Evolutionary conservation across 2,113 vertebrate species (phyloP).

Genomic region (Marcusenius ussheri): DNA sequence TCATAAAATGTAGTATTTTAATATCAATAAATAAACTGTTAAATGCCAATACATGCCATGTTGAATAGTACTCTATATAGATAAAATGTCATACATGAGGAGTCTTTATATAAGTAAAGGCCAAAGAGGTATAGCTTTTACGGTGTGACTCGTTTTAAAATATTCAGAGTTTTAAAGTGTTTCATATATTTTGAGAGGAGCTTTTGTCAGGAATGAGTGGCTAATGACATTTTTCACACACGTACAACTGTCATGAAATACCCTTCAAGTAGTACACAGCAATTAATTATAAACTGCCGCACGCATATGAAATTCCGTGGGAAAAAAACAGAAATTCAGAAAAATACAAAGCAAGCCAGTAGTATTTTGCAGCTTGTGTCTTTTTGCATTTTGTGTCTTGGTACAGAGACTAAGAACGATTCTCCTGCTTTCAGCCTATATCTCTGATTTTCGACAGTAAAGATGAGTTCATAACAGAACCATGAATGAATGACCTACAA

Average conservation of each 20-base stretch:
- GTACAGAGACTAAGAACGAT: background rate
- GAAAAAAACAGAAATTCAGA: background rate
- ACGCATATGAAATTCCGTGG: background rate
- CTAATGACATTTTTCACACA: background rate
- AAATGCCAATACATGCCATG: background rate
- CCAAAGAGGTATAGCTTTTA: background rate
- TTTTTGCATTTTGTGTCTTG: background rate
- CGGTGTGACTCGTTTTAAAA: background rate
- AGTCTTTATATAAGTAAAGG: conserved; percentile 2
- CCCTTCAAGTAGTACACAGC: background rate
- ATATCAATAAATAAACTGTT: conserved; percentile 1
- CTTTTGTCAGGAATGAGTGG: background rate
- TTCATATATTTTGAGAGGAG: background rate
- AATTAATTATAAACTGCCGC: background rate
- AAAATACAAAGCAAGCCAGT: background rate
- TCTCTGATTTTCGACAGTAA: background rate
- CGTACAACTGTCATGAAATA: background rate
- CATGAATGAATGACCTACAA: background rate
- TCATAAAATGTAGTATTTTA: background rate
- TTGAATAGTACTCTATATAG: background rate
- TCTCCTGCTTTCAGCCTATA: background rate
- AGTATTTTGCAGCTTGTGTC: background rate
- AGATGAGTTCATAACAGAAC: background rate
- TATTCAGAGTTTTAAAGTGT: background rate
- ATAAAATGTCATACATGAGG: conserved; percentile 2